Evolutionary conservation across 2,797 vertebrate genomes (phyloP).

Genomic region (Champsocephalus esox): DNA sequence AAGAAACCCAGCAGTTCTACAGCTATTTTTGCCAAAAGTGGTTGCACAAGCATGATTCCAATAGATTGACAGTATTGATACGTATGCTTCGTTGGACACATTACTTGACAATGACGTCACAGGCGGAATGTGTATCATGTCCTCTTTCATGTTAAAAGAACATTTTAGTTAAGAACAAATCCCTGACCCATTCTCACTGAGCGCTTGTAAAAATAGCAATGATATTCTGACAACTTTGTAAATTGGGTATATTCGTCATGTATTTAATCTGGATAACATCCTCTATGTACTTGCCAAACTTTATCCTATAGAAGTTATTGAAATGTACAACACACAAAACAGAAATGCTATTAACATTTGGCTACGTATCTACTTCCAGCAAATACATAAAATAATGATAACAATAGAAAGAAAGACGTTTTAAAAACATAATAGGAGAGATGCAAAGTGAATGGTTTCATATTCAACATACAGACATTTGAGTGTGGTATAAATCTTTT

Average conservation of each 20-base stretch:
- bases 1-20: constrained; percentile 6
- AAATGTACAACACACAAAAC: neutral
- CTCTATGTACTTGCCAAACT: neutral
- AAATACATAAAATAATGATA: neutral
- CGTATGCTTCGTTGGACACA: neutral
- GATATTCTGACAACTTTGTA: neutral
- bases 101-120: neutral
- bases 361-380: neutral
- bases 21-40: neutral
- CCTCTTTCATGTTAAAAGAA: constrained; percentile 16
- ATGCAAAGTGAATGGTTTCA: neutral
- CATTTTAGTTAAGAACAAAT: constrained; percentile 8
- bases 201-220: constrained; percentile 49
- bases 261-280: neutral
- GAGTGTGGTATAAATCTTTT: neutral
- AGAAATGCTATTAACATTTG: neutral
- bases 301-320: neutral
- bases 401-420: neutral
- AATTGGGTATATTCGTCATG: constrained; percentile 9
- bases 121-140: constrained; percentile 5
- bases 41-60: constrained; percentile 16
- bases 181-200: constrained; percentile 12
- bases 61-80: neutral
- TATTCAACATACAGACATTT: neutral
- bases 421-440: neutral